These are phyloP conservation scores for Bellardia pandia DNA, from an alignment of 2,888 invertebrate species.

Conservation along the genomic window DNA sequence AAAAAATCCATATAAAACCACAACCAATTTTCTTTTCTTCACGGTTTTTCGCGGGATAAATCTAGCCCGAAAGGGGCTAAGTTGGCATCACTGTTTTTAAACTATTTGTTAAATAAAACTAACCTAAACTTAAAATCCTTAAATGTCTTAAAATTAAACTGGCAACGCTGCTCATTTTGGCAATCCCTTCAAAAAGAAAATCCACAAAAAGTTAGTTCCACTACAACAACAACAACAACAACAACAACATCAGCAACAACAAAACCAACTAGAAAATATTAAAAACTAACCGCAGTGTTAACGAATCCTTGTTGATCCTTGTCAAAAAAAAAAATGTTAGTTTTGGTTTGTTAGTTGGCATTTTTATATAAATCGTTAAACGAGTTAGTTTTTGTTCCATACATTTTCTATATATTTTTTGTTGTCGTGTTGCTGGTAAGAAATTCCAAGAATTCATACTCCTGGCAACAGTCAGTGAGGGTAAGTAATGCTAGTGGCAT, in stretches of 20 bases:
- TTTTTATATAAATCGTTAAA: constrained; percentile 65
- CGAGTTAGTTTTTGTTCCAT: constrained; percentile 29
- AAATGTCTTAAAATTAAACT: background rate
- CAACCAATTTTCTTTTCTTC: too few relatives aligned
- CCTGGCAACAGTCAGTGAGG: constrained; percentile 50
- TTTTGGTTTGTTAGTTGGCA: constrained; percentile 69
- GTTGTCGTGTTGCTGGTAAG: constrained; percentile 20
- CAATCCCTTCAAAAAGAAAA: constrained; percentile 18
- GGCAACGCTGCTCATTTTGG: constrained; percentile 17
- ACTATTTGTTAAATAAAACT: too few relatives aligned
- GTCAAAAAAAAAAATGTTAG: constrained; percentile 61
- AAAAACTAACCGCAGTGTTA: constrained; percentile 55
- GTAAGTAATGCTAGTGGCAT: constrained; percentile 66
- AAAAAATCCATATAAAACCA: too few relatives aligned
- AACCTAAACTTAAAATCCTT: background rate
- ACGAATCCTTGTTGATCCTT: constrained; percentile 68
- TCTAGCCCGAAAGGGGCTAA: too few relatives aligned
- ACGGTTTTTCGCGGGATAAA: too few relatives aligned
- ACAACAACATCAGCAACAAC: background rate
- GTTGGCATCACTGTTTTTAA: too few relatives aligned
- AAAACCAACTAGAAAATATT: constrained; percentile 12
- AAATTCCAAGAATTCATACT: constrained; percentile 43
- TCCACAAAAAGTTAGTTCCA: constrained; percentile 20
- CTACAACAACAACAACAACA: too few relatives aligned
- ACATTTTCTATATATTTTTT: constrained; percentile 8